Conservation (phyloP, 2,797 vertebrate genomes). For the Sparus aurata region DNA sequence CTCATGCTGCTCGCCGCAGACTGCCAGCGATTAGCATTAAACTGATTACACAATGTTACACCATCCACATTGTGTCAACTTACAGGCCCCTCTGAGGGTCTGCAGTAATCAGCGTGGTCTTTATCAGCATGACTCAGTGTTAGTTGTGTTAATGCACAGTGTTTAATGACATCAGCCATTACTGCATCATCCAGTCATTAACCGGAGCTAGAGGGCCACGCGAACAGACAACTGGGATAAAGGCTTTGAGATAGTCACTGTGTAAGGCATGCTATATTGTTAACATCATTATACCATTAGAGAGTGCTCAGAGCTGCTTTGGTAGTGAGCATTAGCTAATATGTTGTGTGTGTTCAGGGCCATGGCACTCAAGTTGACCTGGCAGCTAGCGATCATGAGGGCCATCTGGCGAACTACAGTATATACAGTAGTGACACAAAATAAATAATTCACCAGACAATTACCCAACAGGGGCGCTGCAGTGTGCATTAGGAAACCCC, state of each 20-base stretch:
- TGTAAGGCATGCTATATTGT: not conserved
- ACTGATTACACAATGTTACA: constrained; percentile 31
- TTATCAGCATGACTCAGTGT: constrained; percentile 22
- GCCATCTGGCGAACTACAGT: constrained; percentile 23
- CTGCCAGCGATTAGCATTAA: constrained; percentile 6
- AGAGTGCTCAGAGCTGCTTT: not conserved
- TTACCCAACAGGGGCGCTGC: constrained; percentile 35
- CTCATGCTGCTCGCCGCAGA: constrained; percentile 8
- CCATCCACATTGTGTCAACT: constrained; percentile 25
- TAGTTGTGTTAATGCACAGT: constrained; percentile 1
- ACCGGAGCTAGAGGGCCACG: not conserved
- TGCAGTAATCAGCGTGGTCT: constrained; percentile 1
- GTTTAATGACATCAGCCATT: constrained; percentile 47
- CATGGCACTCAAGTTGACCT: constrained; percentile 37
- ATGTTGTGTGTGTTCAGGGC: constrained; percentile 3
- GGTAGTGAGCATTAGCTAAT: constrained; percentile 6
- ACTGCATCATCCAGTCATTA: constrained; percentile 16
- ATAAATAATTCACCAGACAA: constrained; percentile 65
- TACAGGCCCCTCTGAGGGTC: constrained; percentile 7
- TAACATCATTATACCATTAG: not conserved
- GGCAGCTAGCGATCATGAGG: constrained; percentile 15
- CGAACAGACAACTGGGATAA: not conserved
- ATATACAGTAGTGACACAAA: constrained; percentile 19
- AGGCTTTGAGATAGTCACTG: not conserved
- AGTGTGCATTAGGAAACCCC: constrained; percentile 40